These are phyloP conservation scores for Dolomedes plantarius DNA, from an alignment of 2,888 invertebrate species.

Conservation along the genomic window DNA sequence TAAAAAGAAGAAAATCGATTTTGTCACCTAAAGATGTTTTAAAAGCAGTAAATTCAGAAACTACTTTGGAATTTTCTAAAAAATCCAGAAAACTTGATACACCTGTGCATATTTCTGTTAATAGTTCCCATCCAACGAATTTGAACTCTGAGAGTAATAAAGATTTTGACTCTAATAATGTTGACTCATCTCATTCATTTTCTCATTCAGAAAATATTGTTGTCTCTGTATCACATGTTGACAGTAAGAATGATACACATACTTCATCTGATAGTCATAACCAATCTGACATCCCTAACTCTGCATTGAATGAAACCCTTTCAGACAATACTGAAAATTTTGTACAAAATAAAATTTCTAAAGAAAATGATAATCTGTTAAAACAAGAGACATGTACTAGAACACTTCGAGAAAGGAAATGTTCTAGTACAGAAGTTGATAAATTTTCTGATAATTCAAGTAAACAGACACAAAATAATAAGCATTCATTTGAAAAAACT, in stretches of 20 bases:
- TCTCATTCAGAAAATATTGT: not conserved
- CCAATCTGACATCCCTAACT: not conserved
- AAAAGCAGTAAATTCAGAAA: too few relatives aligned
- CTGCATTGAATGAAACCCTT: not conserved
- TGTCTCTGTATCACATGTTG: not conserved
- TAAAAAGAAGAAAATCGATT: too few relatives aligned
- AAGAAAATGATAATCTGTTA: not conserved
- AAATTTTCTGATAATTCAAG: not conserved
- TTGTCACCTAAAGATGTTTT: too few relatives aligned
- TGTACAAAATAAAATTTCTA: not conserved
- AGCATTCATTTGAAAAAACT: not conserved
- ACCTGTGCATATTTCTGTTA: not conserved
- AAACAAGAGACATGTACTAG: not conserved
- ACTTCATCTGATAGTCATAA: not conserved
- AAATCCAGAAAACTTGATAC: too few relatives aligned
- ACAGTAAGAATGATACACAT: not conserved
- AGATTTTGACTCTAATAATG: not conserved
- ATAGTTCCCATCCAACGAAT: not conserved
- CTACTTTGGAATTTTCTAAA: too few relatives aligned
- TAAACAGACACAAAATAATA: not conserved
- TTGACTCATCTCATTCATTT: not conserved
- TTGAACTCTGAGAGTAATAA: not conserved
- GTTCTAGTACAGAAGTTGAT: constrained; percentile 3
- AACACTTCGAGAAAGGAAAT: constrained; percentile 8
- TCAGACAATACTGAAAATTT: not conserved